A percentile compares a stretch with the other conserved stretches of the same genome.
These are phyloP conservation scores for Leiothrix lutea DNA, from an alignment of 2,113 vertebrate species.

Conservation along the genomic window DNA sequence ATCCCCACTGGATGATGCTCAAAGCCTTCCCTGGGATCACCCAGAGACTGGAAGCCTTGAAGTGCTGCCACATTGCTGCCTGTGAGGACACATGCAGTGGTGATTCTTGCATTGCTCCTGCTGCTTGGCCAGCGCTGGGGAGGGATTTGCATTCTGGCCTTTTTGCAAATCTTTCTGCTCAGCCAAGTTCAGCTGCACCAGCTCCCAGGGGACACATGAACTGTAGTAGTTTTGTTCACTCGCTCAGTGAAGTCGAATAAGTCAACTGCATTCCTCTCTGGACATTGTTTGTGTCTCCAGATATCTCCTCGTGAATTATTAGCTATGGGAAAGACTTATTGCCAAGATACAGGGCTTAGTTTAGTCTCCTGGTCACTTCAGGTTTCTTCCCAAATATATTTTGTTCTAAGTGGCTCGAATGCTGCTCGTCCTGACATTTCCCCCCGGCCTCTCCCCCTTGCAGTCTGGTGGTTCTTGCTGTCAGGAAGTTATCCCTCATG, in stretches of 20 bases:
- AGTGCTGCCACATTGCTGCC: background rate
- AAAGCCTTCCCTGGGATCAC: background rate
- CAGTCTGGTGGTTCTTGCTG: constrained; percentile 13
- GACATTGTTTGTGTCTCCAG: constrained; percentile 6
- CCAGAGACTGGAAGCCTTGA: background rate
- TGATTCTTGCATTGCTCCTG: background rate
- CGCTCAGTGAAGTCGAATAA: fast-evolving
- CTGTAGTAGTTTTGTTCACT: fast-evolving
- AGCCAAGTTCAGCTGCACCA: background rate
- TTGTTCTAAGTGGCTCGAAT: background rate
- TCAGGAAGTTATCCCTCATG: constrained; percentile 58
- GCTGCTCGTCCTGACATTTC: background rate
- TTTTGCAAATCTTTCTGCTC: background rate
- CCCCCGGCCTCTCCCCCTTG: background rate
- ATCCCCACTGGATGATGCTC: background rate
- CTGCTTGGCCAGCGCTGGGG: background rate
- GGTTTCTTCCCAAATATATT: constrained; percentile 5
- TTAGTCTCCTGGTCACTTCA: constrained; percentile 13
- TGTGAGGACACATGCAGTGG: background rate
- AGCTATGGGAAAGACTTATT: background rate
- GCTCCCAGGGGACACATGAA: background rate
- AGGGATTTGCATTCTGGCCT: background rate
- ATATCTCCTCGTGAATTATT: constrained; percentile 3
- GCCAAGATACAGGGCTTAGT: background rate
- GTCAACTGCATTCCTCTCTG: background rate